These are phyloP conservation scores for Trinorchestia longiramus DNA, from an alignment of 1,140 invertebrate species.

Conservation along the genomic window DNA sequence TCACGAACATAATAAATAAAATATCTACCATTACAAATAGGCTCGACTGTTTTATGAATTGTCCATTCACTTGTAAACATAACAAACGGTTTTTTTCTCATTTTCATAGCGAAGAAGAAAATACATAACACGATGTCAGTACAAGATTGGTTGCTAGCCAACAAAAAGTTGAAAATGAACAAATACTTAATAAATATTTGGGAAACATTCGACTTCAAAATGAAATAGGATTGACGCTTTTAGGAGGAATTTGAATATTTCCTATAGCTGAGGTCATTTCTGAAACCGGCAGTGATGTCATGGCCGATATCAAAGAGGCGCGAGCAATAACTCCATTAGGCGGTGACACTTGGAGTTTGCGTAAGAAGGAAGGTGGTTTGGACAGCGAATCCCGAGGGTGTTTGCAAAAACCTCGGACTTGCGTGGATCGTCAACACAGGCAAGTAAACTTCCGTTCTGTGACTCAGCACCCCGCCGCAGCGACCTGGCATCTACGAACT, in stretches of 20 bases:
- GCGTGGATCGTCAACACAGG: constrained; percentile 11
- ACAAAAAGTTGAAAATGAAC: neutral
- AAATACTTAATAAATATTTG: neutral
- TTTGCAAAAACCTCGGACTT: constrained; percentile 51
- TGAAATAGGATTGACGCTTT: neutral
- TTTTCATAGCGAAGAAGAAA: neutral
- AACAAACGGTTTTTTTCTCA: neutral
- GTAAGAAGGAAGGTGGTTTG: constrained; percentile 35
- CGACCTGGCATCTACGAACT: neutral
- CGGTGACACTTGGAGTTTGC: constrained; percentile 46
- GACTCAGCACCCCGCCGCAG: constrained; percentile 22
- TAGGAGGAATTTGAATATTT: neutral
- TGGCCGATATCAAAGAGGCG: constrained; percentile 6
- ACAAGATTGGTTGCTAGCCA: neutral
- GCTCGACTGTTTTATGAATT: neutral
- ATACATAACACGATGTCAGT: neutral
- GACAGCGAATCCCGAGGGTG: constrained; percentile 44
- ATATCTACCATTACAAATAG: neutral
- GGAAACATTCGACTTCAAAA: neutral
- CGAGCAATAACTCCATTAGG: constrained; percentile 52
- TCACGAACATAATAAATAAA: neutral
- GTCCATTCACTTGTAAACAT: neutral
- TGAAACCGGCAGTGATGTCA: constrained; percentile 13
- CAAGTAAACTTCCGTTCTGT: constrained; percentile 29
- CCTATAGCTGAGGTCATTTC: neutral